phyloP scores from a whole-genome alignment of 1,140 invertebrate genomes.

The Trigoniulus corallinus region DNA sequence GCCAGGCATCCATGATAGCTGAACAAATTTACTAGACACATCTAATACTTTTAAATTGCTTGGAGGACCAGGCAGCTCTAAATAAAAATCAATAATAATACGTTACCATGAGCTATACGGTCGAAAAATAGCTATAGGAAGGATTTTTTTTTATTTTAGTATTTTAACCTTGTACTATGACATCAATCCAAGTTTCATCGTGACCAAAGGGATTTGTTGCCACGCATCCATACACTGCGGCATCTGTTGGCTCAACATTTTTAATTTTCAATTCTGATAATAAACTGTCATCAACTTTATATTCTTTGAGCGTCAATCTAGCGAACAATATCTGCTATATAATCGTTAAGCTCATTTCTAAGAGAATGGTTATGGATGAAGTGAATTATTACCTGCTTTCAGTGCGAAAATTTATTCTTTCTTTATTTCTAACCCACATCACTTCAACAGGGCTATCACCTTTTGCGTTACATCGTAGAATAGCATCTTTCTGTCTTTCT shows the following conservation, averaged over 20 bases:
- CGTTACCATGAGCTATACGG: background rate
- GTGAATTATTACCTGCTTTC: background rate
- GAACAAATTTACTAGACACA: conserved; percentile 12
- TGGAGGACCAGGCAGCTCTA: conserved; percentile 17
- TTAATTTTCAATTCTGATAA: conserved; percentile 15
- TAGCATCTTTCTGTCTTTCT: background rate
- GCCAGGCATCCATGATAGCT: conserved; percentile 14
- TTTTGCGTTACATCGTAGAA: background rate
- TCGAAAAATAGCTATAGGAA: too few species aligned
- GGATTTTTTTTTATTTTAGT: too few species aligned
- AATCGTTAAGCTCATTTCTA: too few species aligned
- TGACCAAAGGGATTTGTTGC: conserved; percentile 25
- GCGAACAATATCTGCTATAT: too few species aligned
- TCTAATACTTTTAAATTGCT: conserved; percentile 14
- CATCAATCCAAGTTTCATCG: conserved; percentile 21
- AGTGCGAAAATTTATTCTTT: background rate
- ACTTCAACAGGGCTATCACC: background rate
- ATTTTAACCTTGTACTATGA: conserved; percentile 27
- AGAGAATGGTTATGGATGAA: too few species aligned
- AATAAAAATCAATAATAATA: background rate
- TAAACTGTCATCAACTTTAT: background rate
- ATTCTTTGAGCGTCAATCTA: background rate
- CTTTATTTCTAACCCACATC: background rate
- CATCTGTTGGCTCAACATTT: conserved; percentile 20
- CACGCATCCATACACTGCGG: conserved; percentile 27